Conservation (phyloP, 2,888 invertebrate genomes). For the Pristionchus entomophagus region DNA sequence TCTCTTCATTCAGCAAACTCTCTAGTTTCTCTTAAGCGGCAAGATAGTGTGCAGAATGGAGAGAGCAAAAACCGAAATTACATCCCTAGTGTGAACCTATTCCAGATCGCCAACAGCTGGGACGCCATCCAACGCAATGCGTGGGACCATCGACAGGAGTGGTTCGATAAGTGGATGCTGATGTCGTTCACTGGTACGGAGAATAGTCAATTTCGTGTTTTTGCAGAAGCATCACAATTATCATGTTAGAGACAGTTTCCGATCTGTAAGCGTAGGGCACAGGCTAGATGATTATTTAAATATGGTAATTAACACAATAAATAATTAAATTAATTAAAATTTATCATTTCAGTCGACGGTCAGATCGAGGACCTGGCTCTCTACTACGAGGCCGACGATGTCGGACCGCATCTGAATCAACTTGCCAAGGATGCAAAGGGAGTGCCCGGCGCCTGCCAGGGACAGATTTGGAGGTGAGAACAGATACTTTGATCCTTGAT, state of each 20-base stretch:
- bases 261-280: no score
- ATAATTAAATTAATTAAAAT: background rate
- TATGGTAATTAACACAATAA: background rate
- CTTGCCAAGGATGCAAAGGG: background rate
- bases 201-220: background rate
- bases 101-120: conserved; percentile 32
- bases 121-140: background rate
- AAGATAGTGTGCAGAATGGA: background rate
- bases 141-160: background rate
- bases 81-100: no score
- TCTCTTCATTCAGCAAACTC: no score
- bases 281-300: background rate
- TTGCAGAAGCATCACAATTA: no score
- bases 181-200: background rate
- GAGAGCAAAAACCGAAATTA: no score
- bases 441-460: conserved; percentile 9
- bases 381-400: conserved; percentile 35
- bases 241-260: no score
- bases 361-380: background rate
- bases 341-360: background rate
- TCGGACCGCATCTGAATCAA: background rate
- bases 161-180: conserved; percentile 1
- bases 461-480: conserved; percentile 28
- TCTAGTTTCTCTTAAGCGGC: background rate
- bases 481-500: background rate